These are phyloP conservation scores for Acipenser transmontanus DNA, from an alignment of 2,797 vertebrate genomes.

Conservation along the genomic window DNA sequence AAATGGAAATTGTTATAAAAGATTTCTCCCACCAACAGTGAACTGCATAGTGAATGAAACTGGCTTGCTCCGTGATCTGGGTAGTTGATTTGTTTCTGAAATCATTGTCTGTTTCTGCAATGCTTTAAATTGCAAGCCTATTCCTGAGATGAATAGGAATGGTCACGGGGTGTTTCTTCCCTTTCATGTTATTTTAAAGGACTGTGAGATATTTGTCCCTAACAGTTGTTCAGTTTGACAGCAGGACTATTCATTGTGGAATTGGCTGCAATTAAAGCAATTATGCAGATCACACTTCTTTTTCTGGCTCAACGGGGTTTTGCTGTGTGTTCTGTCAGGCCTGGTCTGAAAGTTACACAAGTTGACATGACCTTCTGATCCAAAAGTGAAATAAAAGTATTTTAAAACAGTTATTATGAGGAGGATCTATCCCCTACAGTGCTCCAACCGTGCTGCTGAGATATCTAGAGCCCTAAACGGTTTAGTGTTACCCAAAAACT, in stretches of 20 bases:
- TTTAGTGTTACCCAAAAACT: too few relatives aligned
- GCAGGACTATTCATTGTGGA: constrained; percentile 66
- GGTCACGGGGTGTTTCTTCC: constrained; percentile 51
- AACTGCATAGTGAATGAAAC: constrained; percentile 42
- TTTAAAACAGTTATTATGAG: too few relatives aligned
- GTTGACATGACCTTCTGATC: neutral
- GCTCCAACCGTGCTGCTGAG: too few relatives aligned
- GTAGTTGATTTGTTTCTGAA: constrained; percentile 52
- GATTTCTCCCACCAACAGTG: constrained; percentile 32
- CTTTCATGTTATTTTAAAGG: constrained; percentile 64
- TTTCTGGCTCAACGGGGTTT: constrained; percentile 62
- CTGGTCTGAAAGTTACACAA: constrained; percentile 17
- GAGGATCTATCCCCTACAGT: too few relatives aligned
- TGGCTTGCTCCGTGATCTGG: constrained; percentile 51
- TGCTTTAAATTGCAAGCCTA: constrained; percentile 51
- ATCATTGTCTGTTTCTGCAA: constrained; percentile 43
- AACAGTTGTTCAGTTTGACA: constrained; percentile 65
- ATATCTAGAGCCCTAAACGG: too few relatives aligned
- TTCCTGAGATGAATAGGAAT: constrained; percentile 46
- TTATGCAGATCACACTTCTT: constrained; percentile 82
- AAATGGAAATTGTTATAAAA: constrained; percentile 46
- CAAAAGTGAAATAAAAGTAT: neutral
- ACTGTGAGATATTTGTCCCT: constrained; percentile 55
- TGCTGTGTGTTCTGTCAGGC: constrained; percentile 43
- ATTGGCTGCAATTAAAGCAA: constrained; percentile 78